Evolutionary conservation across 2,797 vertebrate species (phyloP).

Genomic region (Labeo calbasu): DNA sequence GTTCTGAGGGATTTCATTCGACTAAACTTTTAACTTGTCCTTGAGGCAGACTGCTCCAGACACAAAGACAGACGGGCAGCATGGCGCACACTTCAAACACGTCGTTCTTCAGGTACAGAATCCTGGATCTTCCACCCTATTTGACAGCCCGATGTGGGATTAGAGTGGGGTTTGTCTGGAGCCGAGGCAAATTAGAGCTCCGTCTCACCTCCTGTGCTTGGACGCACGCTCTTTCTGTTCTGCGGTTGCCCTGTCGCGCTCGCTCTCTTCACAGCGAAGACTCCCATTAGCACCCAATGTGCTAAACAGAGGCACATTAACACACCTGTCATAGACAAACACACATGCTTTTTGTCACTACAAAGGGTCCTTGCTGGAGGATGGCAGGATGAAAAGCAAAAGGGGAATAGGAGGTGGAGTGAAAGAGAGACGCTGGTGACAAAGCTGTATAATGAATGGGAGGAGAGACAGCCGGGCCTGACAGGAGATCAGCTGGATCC

Average conservation of each 20-base stretch:
- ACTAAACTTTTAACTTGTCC: conserved; percentile 53
- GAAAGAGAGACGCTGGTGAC: conserved; percentile 24
- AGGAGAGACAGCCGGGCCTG: conserved; percentile 34
- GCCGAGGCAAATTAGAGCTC: conserved; percentile 46
- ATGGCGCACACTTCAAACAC: conserved; percentile 47
- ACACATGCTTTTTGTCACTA: conserved; percentile 48
- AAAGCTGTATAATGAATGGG: conserved; percentile 45
- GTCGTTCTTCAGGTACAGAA: conserved; percentile 35
- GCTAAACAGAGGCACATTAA: conserved; percentile 57
- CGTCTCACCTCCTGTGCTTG: conserved; percentile 2
- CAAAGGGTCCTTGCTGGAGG: conserved; percentile 17
- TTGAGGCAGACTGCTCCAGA: conserved; percentile 50
- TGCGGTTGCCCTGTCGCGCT: conserved; percentile 43
- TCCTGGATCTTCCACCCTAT: conserved; percentile 46
- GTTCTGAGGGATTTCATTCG: conserved; percentile 37
- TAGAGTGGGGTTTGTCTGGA: conserved; percentile 49
- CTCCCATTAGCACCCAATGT: conserved; percentile 59
- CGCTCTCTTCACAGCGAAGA: conserved; percentile 35
- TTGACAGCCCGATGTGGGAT: conserved; percentile 46
- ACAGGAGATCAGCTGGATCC: conserved; percentile 55
- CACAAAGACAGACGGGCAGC: conserved; percentile 36
- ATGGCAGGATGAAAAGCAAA: conserved; percentile 30
- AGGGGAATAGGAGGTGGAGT: conserved; percentile 30
- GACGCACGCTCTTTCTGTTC: conserved; percentile 4
- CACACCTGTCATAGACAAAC: conserved; percentile 52